Conservation (phyloP, 2,888 invertebrate genomes). For the Scrobipalpa atriplicella region DNA sequence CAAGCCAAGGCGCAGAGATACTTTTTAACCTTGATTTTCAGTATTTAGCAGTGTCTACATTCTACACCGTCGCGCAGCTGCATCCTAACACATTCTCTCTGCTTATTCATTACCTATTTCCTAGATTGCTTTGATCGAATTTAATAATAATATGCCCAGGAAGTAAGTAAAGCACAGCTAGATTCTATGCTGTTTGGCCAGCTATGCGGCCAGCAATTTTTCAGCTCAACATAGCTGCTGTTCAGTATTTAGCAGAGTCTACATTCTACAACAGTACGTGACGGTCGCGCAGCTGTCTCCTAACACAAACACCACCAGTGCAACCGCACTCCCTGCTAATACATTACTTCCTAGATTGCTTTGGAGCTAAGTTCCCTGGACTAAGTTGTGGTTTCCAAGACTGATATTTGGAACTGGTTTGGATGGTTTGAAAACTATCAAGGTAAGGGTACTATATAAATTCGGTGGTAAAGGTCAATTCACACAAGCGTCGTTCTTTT, state of each 20-base stretch:
- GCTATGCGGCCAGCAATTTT: too few relatives aligned
- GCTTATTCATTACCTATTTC: slow-evolving; percentile 1
- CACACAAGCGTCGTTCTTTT: too few relatives aligned
- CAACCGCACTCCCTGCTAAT: background rate
- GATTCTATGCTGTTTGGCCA: too few relatives aligned
- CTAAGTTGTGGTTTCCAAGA: slow-evolving; percentile 7
- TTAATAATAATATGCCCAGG: too few relatives aligned
- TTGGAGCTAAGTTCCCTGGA: background rate
- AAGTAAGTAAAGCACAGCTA: too few relatives aligned
- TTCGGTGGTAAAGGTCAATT: too few relatives aligned
- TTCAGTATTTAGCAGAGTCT: slow-evolving; percentile 49
- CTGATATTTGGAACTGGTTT: background rate
- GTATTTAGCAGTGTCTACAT: background rate
- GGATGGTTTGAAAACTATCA: background rate
- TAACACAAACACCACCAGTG: slow-evolving; percentile 1
- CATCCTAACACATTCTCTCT: background rate
- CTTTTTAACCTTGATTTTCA: too few relatives aligned
- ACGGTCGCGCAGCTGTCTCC: slow-evolving; percentile 57
- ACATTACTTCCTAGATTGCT: background rate
- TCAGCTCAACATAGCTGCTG: too few relatives aligned
- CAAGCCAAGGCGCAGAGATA: too few relatives aligned
- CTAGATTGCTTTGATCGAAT: background rate
- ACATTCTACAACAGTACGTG: slow-evolving; percentile 43
- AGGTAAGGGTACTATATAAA: too few relatives aligned
- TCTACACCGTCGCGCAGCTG: slow-evolving; percentile 57